phyloP scores from a whole-genome alignment of 2,888 invertebrate genomes.

The Liposcelis brunnea region DNA sequence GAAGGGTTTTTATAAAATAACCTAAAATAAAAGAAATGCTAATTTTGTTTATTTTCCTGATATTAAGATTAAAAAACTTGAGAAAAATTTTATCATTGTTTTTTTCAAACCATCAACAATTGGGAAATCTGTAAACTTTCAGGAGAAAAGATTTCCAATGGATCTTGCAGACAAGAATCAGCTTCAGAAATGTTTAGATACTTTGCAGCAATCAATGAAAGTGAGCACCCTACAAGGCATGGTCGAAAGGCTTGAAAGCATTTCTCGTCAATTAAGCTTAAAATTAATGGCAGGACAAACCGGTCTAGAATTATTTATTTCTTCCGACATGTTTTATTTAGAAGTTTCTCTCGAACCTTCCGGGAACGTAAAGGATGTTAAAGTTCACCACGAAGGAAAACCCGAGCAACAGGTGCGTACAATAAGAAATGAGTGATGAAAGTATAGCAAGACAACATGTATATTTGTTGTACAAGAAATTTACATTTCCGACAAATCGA shows the following conservation, averaged over 20 bases:
- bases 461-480: constrained; percentile 1
- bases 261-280: constrained; percentile 72
- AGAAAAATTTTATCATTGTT: too few species aligned
- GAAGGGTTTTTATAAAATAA: too few species aligned
- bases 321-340: constrained; percentile 91
- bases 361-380: constrained; percentile 76
- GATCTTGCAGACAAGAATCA: constrained; percentile 72
- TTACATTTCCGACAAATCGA: background rate
- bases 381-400: constrained; percentile 82
- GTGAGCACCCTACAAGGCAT: constrained; percentile 80
- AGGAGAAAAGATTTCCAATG: constrained; percentile 80
- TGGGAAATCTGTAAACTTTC: constrained; percentile 18
- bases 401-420: constrained; percentile 30
- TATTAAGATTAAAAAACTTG: too few species aligned
- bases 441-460: background rate
- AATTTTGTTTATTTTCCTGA: too few species aligned
- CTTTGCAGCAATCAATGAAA: constrained; percentile 84
- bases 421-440: background rate
- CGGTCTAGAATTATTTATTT: constrained; percentile 71
- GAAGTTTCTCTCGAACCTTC: constrained; percentile 73
- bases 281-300: constrained; percentile 75
- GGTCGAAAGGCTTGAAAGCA: constrained; percentile 78
- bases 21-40: too few species aligned
- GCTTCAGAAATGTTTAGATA: constrained; percentile 79
- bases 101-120: constrained; percentile 5